These are phyloP conservation scores for Lepidonotus clava DNA, from an alignment of 2,888 invertebrate species.

Conservation along the genomic window DNA sequence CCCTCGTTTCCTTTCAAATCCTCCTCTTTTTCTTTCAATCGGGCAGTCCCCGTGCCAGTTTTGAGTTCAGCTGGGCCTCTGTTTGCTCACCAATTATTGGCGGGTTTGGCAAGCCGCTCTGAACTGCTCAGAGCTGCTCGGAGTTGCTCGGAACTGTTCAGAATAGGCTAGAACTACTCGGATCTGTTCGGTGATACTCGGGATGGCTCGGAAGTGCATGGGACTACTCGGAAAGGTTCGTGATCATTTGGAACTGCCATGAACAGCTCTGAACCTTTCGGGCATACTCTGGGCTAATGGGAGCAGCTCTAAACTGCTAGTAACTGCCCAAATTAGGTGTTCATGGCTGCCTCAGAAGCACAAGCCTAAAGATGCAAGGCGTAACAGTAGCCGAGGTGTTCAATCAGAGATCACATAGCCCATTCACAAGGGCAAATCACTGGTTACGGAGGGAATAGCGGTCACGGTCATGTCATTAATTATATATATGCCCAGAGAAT, in stretches of 20 bases:
- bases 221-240: neutral
- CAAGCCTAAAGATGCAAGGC: too few species aligned
- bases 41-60: neutral
- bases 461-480: too few species aligned
- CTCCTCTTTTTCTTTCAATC: too few species aligned
- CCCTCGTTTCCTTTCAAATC: too few species aligned
- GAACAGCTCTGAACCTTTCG: neutral
- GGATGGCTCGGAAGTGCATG: neutral
- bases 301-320: neutral
- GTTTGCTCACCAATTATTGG: too few species aligned
- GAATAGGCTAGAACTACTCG: neutral
- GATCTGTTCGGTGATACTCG: neutral
- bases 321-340: neutral
- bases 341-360: too few species aligned
- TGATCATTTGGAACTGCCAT: neutral
- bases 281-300: neutral
- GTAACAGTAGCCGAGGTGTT: too few species aligned
- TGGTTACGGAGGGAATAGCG: too few species aligned
- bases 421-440: too few species aligned
- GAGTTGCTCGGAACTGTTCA: neutral
- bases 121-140: neutral
- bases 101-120: neutral
- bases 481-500: too few species aligned
- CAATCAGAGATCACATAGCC: too few species aligned
- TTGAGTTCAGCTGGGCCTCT: neutral